Evolutionary conservation across 92 coral and sea anemone species (phyloP).

Genomic region (Nematostella vectensis): DNA sequence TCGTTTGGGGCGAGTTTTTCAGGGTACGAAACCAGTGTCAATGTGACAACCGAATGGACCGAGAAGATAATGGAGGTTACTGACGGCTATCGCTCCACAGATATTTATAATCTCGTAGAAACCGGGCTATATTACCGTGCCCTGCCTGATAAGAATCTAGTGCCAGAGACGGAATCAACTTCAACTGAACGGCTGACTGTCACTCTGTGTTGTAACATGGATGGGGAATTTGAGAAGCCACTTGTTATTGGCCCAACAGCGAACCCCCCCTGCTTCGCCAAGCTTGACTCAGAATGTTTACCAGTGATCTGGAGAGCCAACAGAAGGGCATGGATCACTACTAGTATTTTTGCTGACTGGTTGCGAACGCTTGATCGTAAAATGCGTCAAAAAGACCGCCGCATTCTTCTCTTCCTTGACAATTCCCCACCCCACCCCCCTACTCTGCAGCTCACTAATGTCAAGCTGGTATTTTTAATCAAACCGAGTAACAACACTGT

Average conservation of each 20-base stretch:
- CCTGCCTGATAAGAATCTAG: conserved; percentile 15
- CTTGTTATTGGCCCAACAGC: conserved; percentile 17
- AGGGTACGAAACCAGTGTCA: conserved; percentile 1
- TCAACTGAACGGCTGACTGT: conserved; percentile 16
- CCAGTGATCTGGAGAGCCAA: conserved; percentile 23
- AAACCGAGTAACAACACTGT: background rate
- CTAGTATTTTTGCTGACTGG: conserved; percentile 25
- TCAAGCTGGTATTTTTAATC: conserved; percentile 19
- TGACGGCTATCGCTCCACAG: conserved; percentile 19
- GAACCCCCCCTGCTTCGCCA: conserved; percentile 4
- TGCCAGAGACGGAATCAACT: background rate
- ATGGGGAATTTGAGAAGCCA: conserved; percentile 20
- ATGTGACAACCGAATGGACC: conserved; percentile 18
- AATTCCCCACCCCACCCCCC: conserved; percentile 27
- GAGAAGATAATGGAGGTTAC: conserved; percentile 13
- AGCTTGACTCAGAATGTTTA: background rate
- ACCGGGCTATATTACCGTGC: conserved; percentile 19
- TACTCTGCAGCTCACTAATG: conserved; percentile 12
- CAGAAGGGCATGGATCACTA: conserved; percentile 31
- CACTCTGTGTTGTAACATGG: conserved; percentile 17
- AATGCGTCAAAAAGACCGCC: conserved; percentile 9
- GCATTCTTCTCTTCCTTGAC: conserved; percentile 11
- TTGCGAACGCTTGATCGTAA: conserved; percentile 15
- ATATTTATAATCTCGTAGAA: conserved; percentile 17
- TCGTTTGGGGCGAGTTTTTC: conserved; percentile 8